These are phyloP conservation scores for Babyrousa celebensis DNA, from an alignment of 2,797 vertebrate genomes.

Conservation along the genomic window DNA sequence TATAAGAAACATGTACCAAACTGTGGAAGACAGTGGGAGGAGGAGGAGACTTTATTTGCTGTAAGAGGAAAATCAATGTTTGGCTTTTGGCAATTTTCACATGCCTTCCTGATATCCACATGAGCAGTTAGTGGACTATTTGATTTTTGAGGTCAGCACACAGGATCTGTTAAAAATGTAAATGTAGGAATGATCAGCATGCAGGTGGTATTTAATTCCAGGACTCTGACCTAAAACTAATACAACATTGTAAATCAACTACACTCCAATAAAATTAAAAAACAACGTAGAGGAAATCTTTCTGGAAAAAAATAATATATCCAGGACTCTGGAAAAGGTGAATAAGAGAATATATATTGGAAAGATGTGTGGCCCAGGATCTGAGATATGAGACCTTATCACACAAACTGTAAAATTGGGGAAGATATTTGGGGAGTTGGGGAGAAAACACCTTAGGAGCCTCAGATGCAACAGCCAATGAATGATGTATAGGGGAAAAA, in stretches of 20 bases:
- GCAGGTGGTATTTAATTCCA: not conserved
- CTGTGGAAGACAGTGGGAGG: not conserved
- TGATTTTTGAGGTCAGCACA: not conserved
- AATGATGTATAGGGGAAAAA: rapidly evolving
- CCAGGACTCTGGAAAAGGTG: not conserved
- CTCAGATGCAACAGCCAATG: not conserved
- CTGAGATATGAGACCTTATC: not conserved
- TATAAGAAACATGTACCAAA: not conserved
- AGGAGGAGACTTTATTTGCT: not conserved
- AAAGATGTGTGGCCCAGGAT: not conserved
- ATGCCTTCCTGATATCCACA: not conserved
- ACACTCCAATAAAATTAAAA: too few species aligned
- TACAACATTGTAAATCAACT: too few species aligned
- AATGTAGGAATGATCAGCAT: not conserved
- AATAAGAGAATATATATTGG: not conserved
- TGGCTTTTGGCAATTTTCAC: not conserved
- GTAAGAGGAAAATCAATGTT: not conserved
- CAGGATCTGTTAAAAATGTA: not conserved
- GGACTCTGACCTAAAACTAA: too few species aligned
- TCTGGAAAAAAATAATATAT: not conserved
- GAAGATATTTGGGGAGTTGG: not conserved
- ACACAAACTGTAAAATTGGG: not conserved
- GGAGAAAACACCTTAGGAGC: not conserved
- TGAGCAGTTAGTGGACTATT: not conserved
- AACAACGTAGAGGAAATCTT: too few species aligned